These are phyloP conservation scores for Criorhina ranunculi DNA, from an alignment of 2,888 invertebrate species.

Conservation along the genomic window DNA sequence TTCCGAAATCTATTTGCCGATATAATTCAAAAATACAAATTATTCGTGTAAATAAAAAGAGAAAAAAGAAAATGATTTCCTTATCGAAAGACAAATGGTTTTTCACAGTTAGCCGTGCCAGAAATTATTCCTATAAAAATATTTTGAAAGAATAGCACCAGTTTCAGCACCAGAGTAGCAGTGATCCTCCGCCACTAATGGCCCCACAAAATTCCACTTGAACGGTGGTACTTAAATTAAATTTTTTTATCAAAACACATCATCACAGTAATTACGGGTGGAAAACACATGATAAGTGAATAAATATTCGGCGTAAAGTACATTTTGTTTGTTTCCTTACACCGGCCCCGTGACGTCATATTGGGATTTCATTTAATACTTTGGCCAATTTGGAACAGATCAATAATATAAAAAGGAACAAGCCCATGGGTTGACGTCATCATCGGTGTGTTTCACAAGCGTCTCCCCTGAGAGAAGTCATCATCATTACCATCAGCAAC, in stretches of 20 bases:
- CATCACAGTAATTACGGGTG: constrained; percentile 54
- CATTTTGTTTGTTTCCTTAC: constrained; percentile 18
- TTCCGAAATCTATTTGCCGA: constrained; percentile 2
- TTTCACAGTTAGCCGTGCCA: constrained; percentile 55
- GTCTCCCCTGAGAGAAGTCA: constrained; percentile 5
- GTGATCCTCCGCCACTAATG: too few species aligned
- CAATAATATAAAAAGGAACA: constrained; percentile 22
- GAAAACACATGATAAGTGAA: constrained; percentile 64
- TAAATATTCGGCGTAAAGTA: constrained; percentile 42
- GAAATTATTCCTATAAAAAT: constrained; percentile 65
- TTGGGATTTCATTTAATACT: constrained; percentile 1
- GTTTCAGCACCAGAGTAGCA: neutral
- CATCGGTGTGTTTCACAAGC: neutral
- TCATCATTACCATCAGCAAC: constrained; percentile 1
- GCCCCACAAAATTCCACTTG: constrained; percentile 39
- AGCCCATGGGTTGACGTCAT: constrained; percentile 45
- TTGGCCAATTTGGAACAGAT: constrained; percentile 48
- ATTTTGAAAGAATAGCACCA: constrained; percentile 47
- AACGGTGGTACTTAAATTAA: constrained; percentile 67
- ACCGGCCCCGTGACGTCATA: constrained; percentile 48
- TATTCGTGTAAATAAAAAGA: constrained; percentile 40
- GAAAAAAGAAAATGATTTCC: constrained; percentile 6
- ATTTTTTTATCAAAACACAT: constrained; percentile 73
- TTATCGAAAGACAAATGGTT: constrained; percentile 63
- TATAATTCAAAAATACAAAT: constrained; percentile 37